Base-by-base conservation (phyloP, 92 coral and sea anemone species). In the Parazoanthus swiftii region DNA sequence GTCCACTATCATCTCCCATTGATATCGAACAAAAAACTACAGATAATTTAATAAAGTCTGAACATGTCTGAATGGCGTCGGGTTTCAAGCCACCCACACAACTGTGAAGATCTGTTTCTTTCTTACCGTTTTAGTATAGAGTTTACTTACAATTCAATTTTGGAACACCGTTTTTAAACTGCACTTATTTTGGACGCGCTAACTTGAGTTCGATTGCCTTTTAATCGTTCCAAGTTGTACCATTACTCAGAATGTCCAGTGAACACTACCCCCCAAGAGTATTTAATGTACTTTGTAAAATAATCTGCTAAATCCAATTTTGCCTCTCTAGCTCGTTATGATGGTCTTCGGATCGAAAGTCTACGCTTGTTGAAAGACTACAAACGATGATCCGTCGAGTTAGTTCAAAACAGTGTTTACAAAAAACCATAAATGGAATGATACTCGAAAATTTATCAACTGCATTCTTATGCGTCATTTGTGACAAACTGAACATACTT, bases 281-380 rank as follows among this genome's bases (percentile, higher is more conserved):
- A 13, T 16, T 35, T 37, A 0, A 11, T 74, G 43, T 74, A 74
- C 7, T 74, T 5, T 77, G 81, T 42, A 43, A 46, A 77, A 16
- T 77, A 77, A 77, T 77, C 56, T 44, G 81, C 38, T 26, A 77
- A 77, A 42, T 44, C 48, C 26, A 42, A 23, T 77, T 77, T 77
- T 21, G 23, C 21, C 81, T 15, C 81, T 18, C 7, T 77, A 76
- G 44, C 48, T 18, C 3, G 48, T 76, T 26, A 37, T 43, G 80
- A 18, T 76, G 23, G 25, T 16, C 25, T 20, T 76, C 13, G 5
- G 33, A 9, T 71, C 3, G 1, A 38, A 15, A 38, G 11, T 10
- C 14, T 5, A 23, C 14, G 58, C 35, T 77, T 42, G 81, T 77
- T 77, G 58, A 77, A 77, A 77, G 81, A 77, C 54, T 5, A 33